Evolutionary conservation across 2,888 invertebrate species (phyloP), one percentile per base, ranked within the genome.

Genomic region (Ophion costatus): DNA sequence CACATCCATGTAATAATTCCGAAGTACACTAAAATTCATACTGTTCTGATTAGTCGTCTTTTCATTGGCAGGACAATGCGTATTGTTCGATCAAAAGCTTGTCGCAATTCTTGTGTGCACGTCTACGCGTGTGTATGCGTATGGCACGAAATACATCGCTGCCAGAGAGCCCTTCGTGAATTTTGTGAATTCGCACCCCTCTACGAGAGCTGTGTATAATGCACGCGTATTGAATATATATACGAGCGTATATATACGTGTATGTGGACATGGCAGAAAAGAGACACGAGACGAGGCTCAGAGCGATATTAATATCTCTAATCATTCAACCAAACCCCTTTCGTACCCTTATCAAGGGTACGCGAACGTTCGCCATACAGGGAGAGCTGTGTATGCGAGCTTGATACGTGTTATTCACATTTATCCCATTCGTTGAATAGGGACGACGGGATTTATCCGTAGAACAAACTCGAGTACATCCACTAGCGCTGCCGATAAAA

Each of bases 271-370:
- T 17, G 67, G 56, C 17, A 33, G 59, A 59, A 80, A 56, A 80
- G 42, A 59, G 69, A 42, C 22, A 74, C 22, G 69, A 77, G 77
- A 80, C 38, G 77, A 66, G 83, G 84, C 87, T 78, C 51, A 75
- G 87, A 85, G 89, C 89, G 88, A 91, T 93, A 93, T 92, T 93
- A 93, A 93, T 93, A 93, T 92, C 92, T 92, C 92, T 92, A 93
- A 94, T 94, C 93, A 93, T 92, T 93, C 93, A 93, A 67, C 88
- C 91, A 83, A 89, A 91, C 90, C 92, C 93, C 91, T 91, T 92
- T 88, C 88, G 88, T 88, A 93, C 93, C 92, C 92, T 93, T 92
- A 92, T 93, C 93, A 93, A 92, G 90, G 89, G 88, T 82, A 80
- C 59, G 59, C 59, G 73, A 83, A 90, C 82, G 80, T 64, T 80